Evolutionary conservation across 2,888 invertebrate genomes (phyloP).

Genomic region (Lathronympha strigana): DNA sequence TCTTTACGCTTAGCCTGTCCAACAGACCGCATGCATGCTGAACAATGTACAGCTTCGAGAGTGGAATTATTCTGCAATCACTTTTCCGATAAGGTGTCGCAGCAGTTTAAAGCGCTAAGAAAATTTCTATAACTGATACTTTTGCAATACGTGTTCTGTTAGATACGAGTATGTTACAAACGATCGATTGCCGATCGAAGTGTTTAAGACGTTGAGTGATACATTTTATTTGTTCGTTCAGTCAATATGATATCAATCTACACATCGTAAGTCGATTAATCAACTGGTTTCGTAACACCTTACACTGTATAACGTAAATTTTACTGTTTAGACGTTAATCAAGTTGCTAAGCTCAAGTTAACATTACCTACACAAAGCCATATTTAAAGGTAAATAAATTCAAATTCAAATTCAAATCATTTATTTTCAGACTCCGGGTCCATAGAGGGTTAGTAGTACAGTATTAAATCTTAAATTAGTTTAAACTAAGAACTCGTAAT

Average conservation of each 20-base stretch:
- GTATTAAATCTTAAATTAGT: too few relatives aligned
- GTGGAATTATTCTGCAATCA: neutral
- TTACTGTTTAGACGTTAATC: neutral
- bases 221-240: neutral
- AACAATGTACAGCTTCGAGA: neutral
- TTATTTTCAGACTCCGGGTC: too few relatives aligned
- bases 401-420: too few relatives aligned
- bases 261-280: neutral
- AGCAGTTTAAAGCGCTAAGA: neutral
- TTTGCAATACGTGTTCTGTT: neutral
- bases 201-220: neutral
- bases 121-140: neutral
- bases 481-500: too few relatives aligned
- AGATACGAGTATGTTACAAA: neutral
- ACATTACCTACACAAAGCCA: too few relatives aligned
- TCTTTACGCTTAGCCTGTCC: slow-evolving; percentile 11
- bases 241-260: neutral
- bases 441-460: too few relatives aligned
- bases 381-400: too few relatives aligned
- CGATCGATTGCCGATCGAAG: neutral
- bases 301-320: neutral
- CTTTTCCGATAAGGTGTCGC: neutral
- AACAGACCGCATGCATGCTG: neutral
- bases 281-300: neutral
- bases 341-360: too few relatives aligned